Percentiles rank a stretch among this genome's conserved stretches.
These are phyloP conservation scores for Eucidaris tribuloides DNA, from an alignment of 35 echinoderm and acorn worm genomes.

Conservation along the genomic window DNA sequence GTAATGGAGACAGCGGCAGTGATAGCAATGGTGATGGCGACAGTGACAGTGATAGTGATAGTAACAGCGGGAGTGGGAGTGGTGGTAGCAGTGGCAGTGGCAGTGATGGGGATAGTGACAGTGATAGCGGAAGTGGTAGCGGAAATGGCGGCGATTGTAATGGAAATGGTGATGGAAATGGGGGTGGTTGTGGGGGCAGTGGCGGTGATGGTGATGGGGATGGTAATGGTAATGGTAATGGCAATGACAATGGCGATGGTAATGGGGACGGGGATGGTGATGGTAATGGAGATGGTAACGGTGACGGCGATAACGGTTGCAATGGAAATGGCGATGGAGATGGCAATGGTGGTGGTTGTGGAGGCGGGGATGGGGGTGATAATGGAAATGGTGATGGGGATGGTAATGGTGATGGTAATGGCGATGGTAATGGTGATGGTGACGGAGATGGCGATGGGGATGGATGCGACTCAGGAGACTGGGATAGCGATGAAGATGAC, in stretches of 20 bases:
- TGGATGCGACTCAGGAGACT: too few species aligned
- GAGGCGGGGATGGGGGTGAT: not conserved
- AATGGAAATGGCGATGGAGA: not conserved
- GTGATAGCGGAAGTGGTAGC: not conserved
- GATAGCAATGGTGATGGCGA: not conserved
- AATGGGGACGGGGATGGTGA: not conserved
- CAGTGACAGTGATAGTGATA: not conserved
- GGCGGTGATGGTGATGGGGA: not conserved
- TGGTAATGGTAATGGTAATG: not conserved
- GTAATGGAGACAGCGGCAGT: not conserved
- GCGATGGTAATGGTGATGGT: too few species aligned
- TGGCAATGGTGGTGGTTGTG: not conserved
- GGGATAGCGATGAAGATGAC: too few species aligned
- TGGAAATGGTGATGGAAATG: not conserved
- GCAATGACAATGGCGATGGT: not conserved
- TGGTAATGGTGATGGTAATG: too few species aligned
- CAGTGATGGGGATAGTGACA: not conserved
- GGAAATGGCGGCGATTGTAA: not conserved
- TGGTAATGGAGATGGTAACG: not conserved
- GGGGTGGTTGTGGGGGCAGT: not conserved
- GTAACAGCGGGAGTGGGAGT: not conserved
- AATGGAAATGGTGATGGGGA: not conserved
- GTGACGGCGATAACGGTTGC: not conserved
- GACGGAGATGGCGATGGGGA: too few species aligned
- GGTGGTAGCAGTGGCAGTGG: not conserved